phyloP scores from a whole-genome alignment of 2,113 vertebrate species.

The Delphinus delphis region DNA sequence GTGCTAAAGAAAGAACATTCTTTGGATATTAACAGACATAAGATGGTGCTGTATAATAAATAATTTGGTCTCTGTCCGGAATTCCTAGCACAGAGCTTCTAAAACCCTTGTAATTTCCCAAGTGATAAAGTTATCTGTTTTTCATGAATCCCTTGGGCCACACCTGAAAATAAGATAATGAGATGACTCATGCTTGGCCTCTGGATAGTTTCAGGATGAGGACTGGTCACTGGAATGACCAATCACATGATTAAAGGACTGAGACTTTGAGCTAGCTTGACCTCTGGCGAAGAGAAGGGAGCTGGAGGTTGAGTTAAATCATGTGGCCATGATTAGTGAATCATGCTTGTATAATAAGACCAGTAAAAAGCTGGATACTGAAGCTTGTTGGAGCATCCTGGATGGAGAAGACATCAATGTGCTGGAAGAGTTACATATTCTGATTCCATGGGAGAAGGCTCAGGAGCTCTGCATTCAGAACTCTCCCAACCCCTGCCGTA shows the following conservation, averaged over 20 bases:
- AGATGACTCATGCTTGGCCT: not conserved
- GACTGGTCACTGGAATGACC: not conserved
- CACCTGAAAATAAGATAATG: not conserved
- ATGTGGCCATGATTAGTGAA: not conserved
- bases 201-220: not conserved
- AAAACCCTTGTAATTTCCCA: not conserved
- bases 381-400: not conserved
- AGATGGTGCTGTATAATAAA: not conserved
- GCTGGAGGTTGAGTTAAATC: not conserved
- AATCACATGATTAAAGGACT: not conserved
- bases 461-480: not conserved
- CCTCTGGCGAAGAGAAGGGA: not conserved
- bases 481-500: not conserved
- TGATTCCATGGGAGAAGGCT: not conserved
- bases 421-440: not conserved
- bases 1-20: not conserved
- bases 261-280: not conserved
- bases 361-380: not conserved
- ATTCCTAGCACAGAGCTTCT: not conserved
- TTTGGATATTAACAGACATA: not conserved
- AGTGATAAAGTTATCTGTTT: not conserved
- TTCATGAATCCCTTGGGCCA: not conserved
- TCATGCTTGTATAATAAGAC: not conserved
- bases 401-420: not conserved
- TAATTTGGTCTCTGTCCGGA: not conserved